Evolutionary conservation across 2,113 vertebrate genomes (phyloP).

Genomic region (Sakesphorus luctuosus): DNA sequence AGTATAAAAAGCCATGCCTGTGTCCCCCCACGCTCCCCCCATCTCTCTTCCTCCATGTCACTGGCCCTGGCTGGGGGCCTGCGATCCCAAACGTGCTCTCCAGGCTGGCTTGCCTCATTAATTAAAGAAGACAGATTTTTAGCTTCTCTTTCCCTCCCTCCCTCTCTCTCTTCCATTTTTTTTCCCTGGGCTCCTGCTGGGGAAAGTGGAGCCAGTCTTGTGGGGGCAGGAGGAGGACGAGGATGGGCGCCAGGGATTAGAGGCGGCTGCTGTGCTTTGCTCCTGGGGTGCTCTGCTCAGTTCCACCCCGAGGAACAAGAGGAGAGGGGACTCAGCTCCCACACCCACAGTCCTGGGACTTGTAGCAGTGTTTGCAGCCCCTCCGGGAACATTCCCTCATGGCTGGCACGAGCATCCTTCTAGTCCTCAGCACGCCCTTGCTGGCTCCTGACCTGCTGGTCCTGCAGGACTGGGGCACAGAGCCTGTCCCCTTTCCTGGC

Average conservation of each 20-base stretch:
- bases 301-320: fast-evolving
- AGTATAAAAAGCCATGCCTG: conserved; percentile 62
- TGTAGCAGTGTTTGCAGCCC: neutral
- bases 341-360: neutral
- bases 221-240: neutral
- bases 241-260: conserved; percentile 7
- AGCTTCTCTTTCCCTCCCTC: conserved; percentile 35
- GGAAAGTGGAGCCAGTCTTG: neutral
- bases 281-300: neutral
- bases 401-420: fast-evolving
- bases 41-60: conserved; percentile 57
- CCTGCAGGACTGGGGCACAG: neutral
- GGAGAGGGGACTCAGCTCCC: neutral
- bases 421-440: neutral
- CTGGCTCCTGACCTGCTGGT: fast-evolving
- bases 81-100: conserved; percentile 64
- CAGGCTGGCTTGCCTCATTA: conserved; percentile 61
- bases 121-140: conserved; percentile 72
- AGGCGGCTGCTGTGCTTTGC: neutral
- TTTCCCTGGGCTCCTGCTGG: conserved; percentile 8
- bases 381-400: fast-evolving
- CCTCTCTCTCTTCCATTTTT: neutral
- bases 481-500: neutral
- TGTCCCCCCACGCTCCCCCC: conserved; percentile 51
- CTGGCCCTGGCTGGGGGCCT: conserved; percentile 59